phyloP scores from a whole-genome alignment of 2,113 vertebrate species.

The Calidris pugnax region DNA sequence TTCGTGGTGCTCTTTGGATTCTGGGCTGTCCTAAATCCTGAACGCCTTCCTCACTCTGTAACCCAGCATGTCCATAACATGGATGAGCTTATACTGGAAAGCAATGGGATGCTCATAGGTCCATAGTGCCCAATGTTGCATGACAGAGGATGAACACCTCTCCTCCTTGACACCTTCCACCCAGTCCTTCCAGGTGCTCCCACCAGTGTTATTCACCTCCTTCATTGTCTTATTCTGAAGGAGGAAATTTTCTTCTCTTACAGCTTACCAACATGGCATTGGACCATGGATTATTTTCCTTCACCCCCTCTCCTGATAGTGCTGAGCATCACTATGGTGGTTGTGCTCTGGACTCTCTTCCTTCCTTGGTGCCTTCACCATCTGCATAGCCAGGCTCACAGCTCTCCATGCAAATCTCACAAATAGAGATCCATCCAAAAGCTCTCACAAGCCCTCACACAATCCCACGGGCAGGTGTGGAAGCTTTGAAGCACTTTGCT shows the following conservation, averaged over 20 bases:
- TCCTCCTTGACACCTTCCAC: not conserved
- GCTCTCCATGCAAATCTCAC: not conserved
- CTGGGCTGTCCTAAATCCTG: not conserved
- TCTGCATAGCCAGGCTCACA: not conserved
- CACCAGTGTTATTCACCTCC: fast-evolving
- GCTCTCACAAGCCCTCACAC: not conserved
- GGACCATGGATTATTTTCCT: not conserved
- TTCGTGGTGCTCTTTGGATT: not conserved
- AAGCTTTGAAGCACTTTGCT: not conserved
- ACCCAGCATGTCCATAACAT: not conserved
- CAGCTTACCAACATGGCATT: fast-evolving
- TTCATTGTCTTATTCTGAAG: not conserved
- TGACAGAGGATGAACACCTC: not conserved
- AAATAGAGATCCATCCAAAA: not conserved
- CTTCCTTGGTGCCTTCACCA: not conserved
- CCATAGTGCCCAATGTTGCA: fast-evolving
- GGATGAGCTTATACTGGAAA: not conserved
- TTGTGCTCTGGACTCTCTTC: not conserved
- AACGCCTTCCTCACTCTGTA: not conserved
- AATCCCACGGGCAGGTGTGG: fast-evolving
- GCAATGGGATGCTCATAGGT: not conserved
- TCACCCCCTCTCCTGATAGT: not conserved
- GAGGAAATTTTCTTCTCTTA: not conserved
- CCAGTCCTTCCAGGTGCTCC: not conserved
- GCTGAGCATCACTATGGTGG: fast-evolving